Evolutionary conservation across 2,797 vertebrate species (phyloP).

Genomic region (Peromyscus aztecus): DNA sequence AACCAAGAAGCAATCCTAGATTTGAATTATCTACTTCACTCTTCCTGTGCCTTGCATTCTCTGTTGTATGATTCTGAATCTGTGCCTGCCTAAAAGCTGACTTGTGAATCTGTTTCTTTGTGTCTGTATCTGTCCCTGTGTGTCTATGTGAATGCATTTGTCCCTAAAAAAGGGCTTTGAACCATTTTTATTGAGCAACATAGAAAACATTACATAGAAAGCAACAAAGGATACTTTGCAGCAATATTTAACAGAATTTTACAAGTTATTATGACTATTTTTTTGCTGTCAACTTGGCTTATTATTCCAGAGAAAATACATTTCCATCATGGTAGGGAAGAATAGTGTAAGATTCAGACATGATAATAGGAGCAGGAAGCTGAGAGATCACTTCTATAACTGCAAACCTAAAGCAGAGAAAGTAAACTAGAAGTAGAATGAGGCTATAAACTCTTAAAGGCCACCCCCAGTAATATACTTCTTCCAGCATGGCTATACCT

Average conservation of each 20-base stretch:
- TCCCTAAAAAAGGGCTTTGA: background rate
- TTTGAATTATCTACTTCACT: background rate
- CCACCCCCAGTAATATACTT: background rate
- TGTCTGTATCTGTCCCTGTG: background rate
- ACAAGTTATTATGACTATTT: background rate
- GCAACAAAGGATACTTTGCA: background rate
- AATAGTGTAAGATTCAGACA: background rate
- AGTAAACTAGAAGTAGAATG: background rate
- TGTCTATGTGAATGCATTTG: background rate
- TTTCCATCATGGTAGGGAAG: background rate
- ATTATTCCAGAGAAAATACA: background rate
- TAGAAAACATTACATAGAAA: background rate
- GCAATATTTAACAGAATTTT: background rate
- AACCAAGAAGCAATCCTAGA: background rate
- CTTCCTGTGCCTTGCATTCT: background rate
- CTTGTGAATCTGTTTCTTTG: background rate
- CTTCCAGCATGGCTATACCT: background rate
- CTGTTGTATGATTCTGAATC: background rate
- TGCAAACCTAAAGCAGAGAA: background rate
- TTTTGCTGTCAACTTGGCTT: background rate
- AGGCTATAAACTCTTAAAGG: background rate
- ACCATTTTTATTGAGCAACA: background rate
- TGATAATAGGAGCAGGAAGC: background rate
- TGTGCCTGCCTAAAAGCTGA: background rate
- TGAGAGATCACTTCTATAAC: background rate